Conservation (phyloP, 2,888 invertebrate genomes). For the Dolichopus griseipennis region DNA sequence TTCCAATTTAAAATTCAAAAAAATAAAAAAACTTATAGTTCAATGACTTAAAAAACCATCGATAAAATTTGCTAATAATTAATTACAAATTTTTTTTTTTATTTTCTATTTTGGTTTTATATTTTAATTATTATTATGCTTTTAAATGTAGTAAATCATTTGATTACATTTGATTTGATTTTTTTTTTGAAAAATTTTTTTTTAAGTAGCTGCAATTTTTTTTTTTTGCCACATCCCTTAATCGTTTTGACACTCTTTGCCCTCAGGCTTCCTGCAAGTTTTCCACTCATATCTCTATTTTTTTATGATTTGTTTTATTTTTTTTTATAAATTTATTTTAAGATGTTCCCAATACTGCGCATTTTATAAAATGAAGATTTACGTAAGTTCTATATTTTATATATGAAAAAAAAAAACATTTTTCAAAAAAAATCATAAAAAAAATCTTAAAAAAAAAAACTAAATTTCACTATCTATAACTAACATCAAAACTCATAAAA, state of each 20-base stretch:
- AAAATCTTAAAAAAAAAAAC: too few species aligned
- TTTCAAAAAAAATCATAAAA: neutral
- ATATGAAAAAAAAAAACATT: neutral
- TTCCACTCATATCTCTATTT: neutral
- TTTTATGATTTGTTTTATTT: neutral
- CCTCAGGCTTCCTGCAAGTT: constrained; percentile 8
- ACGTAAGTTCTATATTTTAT: neutral
- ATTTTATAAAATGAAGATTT: neutral
- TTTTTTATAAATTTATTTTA: too few species aligned
- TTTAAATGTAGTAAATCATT: neutral
- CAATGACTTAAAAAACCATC: neutral
- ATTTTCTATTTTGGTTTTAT: neutral
- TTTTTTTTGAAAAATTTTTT: too few species aligned
- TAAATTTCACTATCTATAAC: neutral
- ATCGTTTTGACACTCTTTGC: neutral
- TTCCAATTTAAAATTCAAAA: too few species aligned
- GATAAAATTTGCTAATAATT: neutral
- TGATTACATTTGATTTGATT: neutral
- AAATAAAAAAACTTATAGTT: neutral
- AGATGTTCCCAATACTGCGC: neutral
- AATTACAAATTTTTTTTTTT: neutral
- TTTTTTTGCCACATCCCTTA: neutral
- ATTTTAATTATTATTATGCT: neutral
- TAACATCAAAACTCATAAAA: neutral
- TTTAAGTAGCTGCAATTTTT: neutral